Evolutionary conservation across 2,797 vertebrate species (phyloP).

Genomic region (Microctenopoma steveboyesi): DNA sequence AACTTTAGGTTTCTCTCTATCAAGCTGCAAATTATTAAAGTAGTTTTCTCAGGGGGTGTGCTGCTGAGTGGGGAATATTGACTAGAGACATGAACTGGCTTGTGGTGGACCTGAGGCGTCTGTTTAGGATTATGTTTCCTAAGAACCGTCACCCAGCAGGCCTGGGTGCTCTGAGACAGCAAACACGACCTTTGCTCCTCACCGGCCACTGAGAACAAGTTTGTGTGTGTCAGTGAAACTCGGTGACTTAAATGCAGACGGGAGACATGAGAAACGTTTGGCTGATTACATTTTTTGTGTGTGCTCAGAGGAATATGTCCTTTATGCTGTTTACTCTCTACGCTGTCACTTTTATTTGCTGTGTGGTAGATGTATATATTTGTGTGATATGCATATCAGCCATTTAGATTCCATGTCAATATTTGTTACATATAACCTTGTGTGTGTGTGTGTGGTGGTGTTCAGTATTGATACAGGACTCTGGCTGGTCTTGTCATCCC

Average conservation of each 20-base stretch:
- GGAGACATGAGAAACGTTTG: conserved; percentile 35
- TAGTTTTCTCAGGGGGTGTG: too few species aligned
- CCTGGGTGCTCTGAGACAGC: too few species aligned
- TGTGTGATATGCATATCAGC: conserved; percentile 39
- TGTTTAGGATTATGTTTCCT: too few species aligned
- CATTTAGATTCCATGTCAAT: conserved; percentile 49
- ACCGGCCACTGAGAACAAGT: not conserved
- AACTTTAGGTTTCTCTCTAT: too few species aligned
- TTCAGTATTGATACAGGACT: conserved; percentile 80
- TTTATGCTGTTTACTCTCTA: conserved; percentile 12
- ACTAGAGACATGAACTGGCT: too few species aligned
- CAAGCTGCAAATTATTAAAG: too few species aligned
- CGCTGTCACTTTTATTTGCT: conserved; percentile 23
- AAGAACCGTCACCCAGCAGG: too few species aligned
- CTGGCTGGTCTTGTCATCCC: conserved; percentile 80
- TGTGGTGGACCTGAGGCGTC: too few species aligned
- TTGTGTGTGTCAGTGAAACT: conserved; percentile 5
- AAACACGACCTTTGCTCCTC: too few species aligned
- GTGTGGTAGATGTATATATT: not conserved
- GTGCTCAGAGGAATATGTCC: conserved; percentile 1
- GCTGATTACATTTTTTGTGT: conserved; percentile 23
- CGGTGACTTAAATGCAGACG: conserved; percentile 10
- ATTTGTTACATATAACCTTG: conserved; percentile 47
- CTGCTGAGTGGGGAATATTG: too few species aligned
- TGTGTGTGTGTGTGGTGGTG: conserved; percentile 40